A percentile compares a stretch with the other conserved stretches of the same genome.
Conservation (phyloP, 2,113 vertebrate species). For the Ciconia stormi region DNA sequence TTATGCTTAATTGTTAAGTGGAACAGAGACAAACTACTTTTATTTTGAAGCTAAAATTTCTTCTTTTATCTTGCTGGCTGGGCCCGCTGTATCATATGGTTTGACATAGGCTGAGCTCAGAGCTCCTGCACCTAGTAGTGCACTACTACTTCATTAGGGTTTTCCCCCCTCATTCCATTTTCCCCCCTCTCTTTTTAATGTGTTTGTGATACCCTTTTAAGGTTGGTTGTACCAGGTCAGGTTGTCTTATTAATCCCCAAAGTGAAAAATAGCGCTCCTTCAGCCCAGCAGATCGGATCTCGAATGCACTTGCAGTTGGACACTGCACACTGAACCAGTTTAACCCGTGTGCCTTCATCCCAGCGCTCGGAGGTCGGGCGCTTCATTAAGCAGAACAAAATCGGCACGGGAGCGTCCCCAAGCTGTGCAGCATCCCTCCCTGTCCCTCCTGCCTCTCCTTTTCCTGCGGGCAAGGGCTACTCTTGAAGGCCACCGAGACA, state of each 20-base stretch:
- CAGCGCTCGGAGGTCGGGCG: not conserved
- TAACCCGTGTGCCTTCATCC: conserved; percentile 1
- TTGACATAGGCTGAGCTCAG: not conserved
- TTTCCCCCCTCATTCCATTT: not conserved
- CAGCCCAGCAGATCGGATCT: not conserved
- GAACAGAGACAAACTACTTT: conserved; percentile 36
- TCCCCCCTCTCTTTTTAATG: not conserved
- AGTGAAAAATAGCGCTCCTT: not conserved
- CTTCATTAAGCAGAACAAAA: not conserved
- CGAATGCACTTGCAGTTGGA: not conserved
- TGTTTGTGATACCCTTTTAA: not conserved
- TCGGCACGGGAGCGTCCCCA: not conserved
- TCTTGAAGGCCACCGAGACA: conserved; percentile 57
- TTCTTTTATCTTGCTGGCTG: not conserved
- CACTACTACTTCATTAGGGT: not conserved
- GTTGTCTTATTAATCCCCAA: not conserved
- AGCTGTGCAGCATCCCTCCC: not conserved
- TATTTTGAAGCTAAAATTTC: conserved; percentile 48
- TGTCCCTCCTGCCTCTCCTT: conserved; percentile 12
- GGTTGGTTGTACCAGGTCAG: not conserved
- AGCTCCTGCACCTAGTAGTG: not conserved
- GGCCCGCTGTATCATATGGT: not conserved
- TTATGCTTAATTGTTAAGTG: conserved; percentile 32
- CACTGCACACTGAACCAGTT: not conserved
- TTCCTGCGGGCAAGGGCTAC: conserved; percentile 2